Evolutionary conservation across 1,140 invertebrate genomes (phyloP).

Genomic region (Heliconius nattereri): DNA sequence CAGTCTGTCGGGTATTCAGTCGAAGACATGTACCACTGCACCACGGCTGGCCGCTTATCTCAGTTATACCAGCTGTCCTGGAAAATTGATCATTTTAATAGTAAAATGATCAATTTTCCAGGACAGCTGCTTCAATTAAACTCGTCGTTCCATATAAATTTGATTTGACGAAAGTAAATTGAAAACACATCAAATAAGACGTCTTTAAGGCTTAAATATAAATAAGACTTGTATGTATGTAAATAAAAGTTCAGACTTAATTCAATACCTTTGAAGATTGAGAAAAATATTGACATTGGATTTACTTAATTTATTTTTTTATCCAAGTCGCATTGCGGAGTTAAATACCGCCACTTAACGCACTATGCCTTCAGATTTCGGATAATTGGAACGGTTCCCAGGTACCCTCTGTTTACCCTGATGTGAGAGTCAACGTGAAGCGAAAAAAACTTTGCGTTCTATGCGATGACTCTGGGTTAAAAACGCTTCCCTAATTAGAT

Average conservation of each 20-base stretch:
- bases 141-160: constrained; percentile 27
- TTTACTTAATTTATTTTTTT: too few relatives aligned
- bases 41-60: too few relatives aligned
- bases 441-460: not conserved
- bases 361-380: not conserved
- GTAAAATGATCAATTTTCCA: constrained; percentile 29
- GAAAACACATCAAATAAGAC: constrained; percentile 19
- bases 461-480: too few relatives aligned
- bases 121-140: constrained; percentile 24
- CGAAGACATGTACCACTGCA: too few relatives aligned
- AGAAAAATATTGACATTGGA: not conserved
- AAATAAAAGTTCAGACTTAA: not conserved
- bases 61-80: too few relatives aligned
- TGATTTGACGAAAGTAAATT: constrained; percentile 27
- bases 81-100: too few relatives aligned
- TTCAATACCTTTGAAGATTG: not conserved
- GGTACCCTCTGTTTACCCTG: too few relatives aligned
- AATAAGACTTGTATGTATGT: not conserved
- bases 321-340: too few relatives aligned
- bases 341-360: not conserved
- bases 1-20: too few relatives aligned
- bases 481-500: too few relatives aligned
- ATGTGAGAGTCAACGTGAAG: not conserved
- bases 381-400: not conserved
- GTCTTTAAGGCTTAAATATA: not conserved